These are phyloP conservation scores for Lasioglossum baleicum DNA, from an alignment of 1,140 invertebrate genomes.

Conservation along the genomic window DNA sequence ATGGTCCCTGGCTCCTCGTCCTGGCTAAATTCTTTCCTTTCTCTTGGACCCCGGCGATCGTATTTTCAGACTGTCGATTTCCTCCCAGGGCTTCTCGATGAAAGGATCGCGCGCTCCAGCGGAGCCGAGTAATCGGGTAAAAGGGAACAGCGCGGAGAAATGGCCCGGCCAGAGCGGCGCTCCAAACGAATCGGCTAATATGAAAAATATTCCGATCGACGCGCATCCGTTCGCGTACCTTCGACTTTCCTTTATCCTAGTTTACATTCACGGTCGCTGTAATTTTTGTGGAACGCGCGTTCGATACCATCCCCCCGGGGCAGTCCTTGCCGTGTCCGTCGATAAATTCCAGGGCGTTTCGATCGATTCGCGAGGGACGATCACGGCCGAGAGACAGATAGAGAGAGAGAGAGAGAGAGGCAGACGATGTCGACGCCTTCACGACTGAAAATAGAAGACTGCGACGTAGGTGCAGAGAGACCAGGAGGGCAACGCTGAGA, in stretches of 20 bases:
- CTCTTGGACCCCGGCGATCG: slow-evolving; percentile 25
- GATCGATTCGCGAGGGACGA: too few relatives aligned
- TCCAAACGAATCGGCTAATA: not conserved
- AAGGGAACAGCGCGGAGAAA: not conserved
- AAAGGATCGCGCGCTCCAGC: slow-evolving; percentile 14
- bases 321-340: too few relatives aligned
- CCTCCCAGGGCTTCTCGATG: slow-evolving; percentile 4
- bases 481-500: too few relatives aligned
- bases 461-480: slow-evolving; percentile 2
- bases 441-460: slow-evolving; percentile 44
- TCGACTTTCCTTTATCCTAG: too few relatives aligned
- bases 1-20: too few relatives aligned
- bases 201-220: too few relatives aligned
- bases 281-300: too few relatives aligned
- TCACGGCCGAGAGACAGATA: not conserved
- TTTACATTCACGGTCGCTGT: too few relatives aligned
- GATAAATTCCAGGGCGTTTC: too few relatives aligned
- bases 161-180: too few relatives aligned
- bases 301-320: too few relatives aligned
- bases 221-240: too few relatives aligned
- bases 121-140: not conserved
- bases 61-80: slow-evolving; percentile 43
- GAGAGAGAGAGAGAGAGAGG: not conserved
- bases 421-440: not conserved
- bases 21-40: slow-evolving; percentile 34